Percentiles rank a stretch among this genome's conserved stretches.
Conservation (phyloP, 2,113 vertebrate species). For the Sakesphorus luctuosus region DNA sequence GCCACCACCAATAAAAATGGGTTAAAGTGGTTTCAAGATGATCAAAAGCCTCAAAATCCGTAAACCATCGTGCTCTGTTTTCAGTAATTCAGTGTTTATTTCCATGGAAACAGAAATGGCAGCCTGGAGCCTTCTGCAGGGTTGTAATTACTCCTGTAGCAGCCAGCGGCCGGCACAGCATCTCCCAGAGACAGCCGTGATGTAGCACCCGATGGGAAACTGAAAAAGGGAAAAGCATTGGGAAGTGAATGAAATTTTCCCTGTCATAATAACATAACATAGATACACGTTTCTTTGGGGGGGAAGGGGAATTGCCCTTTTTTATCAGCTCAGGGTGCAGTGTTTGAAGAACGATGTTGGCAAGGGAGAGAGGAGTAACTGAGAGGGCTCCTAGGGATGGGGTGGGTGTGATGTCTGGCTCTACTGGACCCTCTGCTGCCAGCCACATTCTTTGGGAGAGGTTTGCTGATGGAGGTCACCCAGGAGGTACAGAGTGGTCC, state of each 20-base stretch:
- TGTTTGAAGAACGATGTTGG: neutral
- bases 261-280: neutral
- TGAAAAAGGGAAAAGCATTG: neutral
- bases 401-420: neutral
- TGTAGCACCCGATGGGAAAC: neutral
- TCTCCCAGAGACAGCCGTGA: neutral
- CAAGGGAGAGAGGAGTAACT: neutral
- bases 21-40: constrained; percentile 14
- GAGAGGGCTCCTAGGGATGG: neutral
- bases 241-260: constrained; percentile 7
- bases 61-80: constrained; percentile 14
- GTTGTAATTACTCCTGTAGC: constrained; percentile 63
- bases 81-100: constrained; percentile 58
- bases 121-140: constrained; percentile 51
- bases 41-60: constrained; percentile 7
- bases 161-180: constrained; percentile 12
- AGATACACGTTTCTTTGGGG: neutral
- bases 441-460: neutral
- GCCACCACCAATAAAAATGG: neutral
- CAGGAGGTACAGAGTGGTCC: neutral
- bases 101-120: constrained; percentile 66
- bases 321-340: fast-evolving
- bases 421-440: fast-evolving
- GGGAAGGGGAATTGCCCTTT: neutral
- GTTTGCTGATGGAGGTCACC: neutral